Evolutionary conservation across 2,113 vertebrate species (phyloP).

Genomic region (Otis tarda): DNA sequence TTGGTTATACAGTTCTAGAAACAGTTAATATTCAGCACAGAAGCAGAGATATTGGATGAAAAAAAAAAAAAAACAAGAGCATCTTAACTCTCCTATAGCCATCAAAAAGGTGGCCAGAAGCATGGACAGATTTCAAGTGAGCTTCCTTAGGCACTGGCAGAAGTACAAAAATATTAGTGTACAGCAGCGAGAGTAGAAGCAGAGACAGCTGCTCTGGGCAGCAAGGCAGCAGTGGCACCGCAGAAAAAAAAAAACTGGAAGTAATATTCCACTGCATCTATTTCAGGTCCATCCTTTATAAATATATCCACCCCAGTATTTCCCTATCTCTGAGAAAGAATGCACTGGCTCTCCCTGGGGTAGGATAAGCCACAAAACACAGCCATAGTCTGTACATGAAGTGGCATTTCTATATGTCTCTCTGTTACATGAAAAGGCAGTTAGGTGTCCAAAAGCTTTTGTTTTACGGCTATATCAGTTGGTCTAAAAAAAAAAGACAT

Average conservation of each 20-base stretch:
- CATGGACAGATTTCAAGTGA: neutral
- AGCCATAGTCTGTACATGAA: neutral
- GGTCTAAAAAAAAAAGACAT: neutral
- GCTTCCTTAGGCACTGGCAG: neutral
- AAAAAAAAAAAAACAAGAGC: neutral
- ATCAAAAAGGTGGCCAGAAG: slow-evolving; percentile 9
- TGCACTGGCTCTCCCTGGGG: neutral
- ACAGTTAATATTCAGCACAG: neutral
- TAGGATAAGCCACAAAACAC: neutral
- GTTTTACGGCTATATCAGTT: neutral
- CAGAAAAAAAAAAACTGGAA: neutral
- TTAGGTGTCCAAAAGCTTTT: neutral
- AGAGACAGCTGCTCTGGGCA: neutral
- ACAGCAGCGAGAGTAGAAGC: neutral
- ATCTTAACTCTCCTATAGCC: neutral
- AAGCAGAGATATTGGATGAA: neutral
- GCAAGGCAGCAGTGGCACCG: neutral
- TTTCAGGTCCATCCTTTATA: neutral
- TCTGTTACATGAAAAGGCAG: neutral
- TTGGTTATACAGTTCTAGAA: neutral
- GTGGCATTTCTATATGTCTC: accelerated
- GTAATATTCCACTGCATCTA: neutral
- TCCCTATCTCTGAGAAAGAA: neutral
- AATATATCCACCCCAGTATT: neutral
- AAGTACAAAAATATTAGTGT: neutral